phyloP scores from a whole-genome alignment of 1,140 invertebrate species.

The Pseudomyrmex flavicornis region DNA sequence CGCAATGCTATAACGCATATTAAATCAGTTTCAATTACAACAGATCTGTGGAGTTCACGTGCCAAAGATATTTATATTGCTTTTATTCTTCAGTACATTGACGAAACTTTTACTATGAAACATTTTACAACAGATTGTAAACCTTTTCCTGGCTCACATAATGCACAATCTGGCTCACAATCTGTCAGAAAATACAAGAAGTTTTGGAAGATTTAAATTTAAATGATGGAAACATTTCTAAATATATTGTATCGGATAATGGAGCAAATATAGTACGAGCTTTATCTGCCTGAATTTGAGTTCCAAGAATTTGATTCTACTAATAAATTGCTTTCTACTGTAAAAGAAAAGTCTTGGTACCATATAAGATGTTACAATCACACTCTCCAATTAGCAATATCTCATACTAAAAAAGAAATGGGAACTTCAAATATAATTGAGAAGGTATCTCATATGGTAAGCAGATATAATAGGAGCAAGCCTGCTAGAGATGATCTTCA shows the following conservation, averaged over 20 bases:
- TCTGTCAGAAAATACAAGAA: neutral
- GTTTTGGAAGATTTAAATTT: neutral
- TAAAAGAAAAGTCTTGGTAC: neutral
- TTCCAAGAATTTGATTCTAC: neutral
- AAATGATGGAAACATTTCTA: neutral
- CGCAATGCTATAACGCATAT: neutral
- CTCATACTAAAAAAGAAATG: neutral
- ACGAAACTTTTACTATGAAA: neutral
- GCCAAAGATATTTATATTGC: neutral
- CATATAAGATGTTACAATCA: constrained; percentile 1
- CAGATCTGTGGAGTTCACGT: neutral
- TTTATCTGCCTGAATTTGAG: neutral
- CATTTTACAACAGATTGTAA: neutral
- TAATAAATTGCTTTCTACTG: neutral
- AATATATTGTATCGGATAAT: neutral
- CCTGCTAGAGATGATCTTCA: neutral
- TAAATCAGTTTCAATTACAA: neutral
- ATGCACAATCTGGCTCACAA: no score
- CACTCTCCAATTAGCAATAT: neutral
- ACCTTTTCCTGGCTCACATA: neutral
- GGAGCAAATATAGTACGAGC: neutral
- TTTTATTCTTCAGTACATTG: neutral
- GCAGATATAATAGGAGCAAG: neutral
- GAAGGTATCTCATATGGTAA: neutral
- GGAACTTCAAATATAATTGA: neutral